Evolutionary conservation across 2,113 vertebrate species (phyloP).

Genomic region (Paraplagusia blochii): DNA sequence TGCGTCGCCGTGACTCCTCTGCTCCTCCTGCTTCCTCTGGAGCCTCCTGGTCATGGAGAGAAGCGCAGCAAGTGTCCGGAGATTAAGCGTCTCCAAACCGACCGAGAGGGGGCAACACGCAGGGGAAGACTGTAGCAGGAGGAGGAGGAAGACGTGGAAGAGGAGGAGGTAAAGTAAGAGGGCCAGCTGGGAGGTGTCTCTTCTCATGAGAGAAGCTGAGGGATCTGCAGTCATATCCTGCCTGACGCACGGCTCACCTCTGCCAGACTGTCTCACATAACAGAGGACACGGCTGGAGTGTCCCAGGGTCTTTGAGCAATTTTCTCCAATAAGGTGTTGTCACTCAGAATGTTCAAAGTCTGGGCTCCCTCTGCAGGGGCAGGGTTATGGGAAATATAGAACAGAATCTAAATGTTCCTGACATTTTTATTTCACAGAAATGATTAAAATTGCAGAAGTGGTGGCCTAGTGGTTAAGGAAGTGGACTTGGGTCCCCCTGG

Average conservation of each 20-base stretch:
- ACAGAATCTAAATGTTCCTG: too few relatives aligned
- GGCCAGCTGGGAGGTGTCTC: conserved; percentile 56
- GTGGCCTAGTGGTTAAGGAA: too few relatives aligned
- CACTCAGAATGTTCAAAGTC: neutral
- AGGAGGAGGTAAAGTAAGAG: conserved; percentile 24
- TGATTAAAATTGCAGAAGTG: too few relatives aligned
- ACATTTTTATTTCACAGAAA: too few relatives aligned
- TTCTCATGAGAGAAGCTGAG: conserved; percentile 32
- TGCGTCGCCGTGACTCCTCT: conserved; percentile 57
- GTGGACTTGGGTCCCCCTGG: too few relatives aligned
- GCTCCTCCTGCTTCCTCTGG: conserved; percentile 35
- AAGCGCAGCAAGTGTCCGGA: conserved; percentile 52
- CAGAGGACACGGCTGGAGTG: too few relatives aligned
- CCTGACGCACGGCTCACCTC: conserved; percentile 19
- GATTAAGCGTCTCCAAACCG: conserved; percentile 33
- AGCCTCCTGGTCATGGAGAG: conserved; percentile 43
- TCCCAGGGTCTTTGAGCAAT: too few relatives aligned
- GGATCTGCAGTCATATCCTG: conserved; percentile 32
- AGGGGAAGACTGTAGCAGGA: conserved; percentile 1
- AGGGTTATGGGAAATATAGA: too few relatives aligned
- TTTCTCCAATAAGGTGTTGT: too few relatives aligned
- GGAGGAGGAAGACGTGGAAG: neutral
- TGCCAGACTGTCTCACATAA: conserved; percentile 23
- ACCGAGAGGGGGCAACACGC: conserved; percentile 41
- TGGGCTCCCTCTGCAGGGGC: too few relatives aligned